Evolutionary conservation across 2,113 vertebrate species (phyloP), one percentile per base, ranked within the genome.

Genomic region (Tonatia bakeri): DNA sequence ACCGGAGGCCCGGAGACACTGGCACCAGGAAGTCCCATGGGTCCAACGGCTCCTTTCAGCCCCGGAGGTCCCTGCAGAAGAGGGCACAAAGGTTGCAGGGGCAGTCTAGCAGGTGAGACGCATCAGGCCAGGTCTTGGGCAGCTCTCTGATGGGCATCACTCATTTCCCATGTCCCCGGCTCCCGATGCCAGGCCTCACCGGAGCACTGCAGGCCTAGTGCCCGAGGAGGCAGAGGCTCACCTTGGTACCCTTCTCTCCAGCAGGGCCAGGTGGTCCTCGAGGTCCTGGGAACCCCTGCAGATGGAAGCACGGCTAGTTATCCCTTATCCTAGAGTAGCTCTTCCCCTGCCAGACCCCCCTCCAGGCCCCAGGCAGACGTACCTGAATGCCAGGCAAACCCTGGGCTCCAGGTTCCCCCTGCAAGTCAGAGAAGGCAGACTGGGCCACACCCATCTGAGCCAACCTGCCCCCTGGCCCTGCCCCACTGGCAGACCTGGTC

Each of bases 281-380:
- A 4, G 98, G 98, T 92, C 99, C 99, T 0, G 98, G 94, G 17
- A 98, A 94, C 31, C 99, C 99, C 99, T 99, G 89, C 15, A 79
- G 91, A 91, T 0, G 54, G 59, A 80, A 97, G 36, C 31, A 76
- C 22, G 36, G 14, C 65, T 65, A 77, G 40, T 45, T 12, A 50
- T 16, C 20, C 38, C 31, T 65, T 80, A 8, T 13, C 26, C 47
- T 43, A 9, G 40, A 80, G 45, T 1, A 38, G 38, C 4, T 36
- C 1, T 9, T 22, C 54, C 79, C 56, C 73, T 22, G 7, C n/a
- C 38, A 70, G 61, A n/a, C n/a, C 12, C 28, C 61, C 90, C 50
- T 80, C 43, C 15, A 16, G 36, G 45, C 26, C 59, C 9, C 3
- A 54, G 59, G 75, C 52, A 59, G 70, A 97, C 98, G 11, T 96